Percentiles rank a stretch among this genome's conserved stretches.
phyloP scores from a whole-genome alignment of 2,113 vertebrate genomes.

The Ciconia stormi region DNA sequence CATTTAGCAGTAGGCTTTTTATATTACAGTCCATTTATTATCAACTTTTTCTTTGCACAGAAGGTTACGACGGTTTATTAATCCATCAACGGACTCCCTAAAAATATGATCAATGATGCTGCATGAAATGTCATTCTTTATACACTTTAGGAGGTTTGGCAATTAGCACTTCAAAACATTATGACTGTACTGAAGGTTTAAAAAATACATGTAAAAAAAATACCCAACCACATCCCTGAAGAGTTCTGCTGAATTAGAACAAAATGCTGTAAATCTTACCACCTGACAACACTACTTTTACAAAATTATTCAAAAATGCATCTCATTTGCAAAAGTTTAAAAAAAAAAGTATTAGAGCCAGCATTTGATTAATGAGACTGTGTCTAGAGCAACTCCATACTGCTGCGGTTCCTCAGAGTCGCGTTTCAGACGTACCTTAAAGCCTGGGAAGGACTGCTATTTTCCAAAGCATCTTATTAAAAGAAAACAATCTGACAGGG shows the following conservation, averaged over 20 bases:
- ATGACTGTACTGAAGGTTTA: conserved; percentile 38
- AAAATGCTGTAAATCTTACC: conserved; percentile 57
- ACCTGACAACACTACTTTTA: conserved; percentile 54
- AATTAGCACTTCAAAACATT: conserved; percentile 67
- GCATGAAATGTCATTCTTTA: conserved; percentile 71
- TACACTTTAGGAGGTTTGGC: conserved; percentile 65
- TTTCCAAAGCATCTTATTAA: conserved; percentile 58
- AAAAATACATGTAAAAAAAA: conserved; percentile 23
- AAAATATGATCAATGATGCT: conserved; percentile 69
- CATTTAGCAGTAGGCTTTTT: conserved; percentile 69
- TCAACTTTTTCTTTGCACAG: conserved; percentile 65
- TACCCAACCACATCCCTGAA: conserved; percentile 18
- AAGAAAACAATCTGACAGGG: conserved; percentile 17
- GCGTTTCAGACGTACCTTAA: not conserved
- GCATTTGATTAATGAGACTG: conserved; percentile 61
- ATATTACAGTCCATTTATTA: conserved; percentile 73
- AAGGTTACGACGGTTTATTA: conserved; percentile 72
- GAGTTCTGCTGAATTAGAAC: conserved; percentile 58
- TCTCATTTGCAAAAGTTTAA: conserved; percentile 49
- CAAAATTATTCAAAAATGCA: conserved; percentile 37
- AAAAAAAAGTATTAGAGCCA: not conserved
- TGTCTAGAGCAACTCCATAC: conserved; percentile 2
- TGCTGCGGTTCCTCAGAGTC: conserved; percentile 37
- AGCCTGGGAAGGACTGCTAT: conserved; percentile 1
- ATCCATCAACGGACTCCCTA: conserved; percentile 72